A percentile compares a stretch with the other conserved stretches of the same genome.
These are phyloP conservation scores for Chunga burmeisteri DNA, from an alignment of 2,113 vertebrate species.

Conservation along the genomic window DNA sequence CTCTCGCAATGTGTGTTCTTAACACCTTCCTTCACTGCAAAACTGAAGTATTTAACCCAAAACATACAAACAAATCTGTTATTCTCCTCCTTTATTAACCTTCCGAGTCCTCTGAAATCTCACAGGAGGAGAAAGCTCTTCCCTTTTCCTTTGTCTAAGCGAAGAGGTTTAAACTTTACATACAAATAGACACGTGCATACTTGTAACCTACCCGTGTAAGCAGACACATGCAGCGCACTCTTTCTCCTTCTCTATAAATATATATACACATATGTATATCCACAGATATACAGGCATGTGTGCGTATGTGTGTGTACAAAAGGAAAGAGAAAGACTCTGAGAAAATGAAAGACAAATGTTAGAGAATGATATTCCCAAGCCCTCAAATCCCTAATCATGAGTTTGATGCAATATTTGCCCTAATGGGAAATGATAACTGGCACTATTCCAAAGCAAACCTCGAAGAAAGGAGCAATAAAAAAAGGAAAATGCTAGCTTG, in stretches of 20 bases:
- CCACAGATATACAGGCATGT: constrained; percentile 28
- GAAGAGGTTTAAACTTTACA: neutral
- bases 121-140: neutral
- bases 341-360: constrained; percentile 72
- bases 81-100: constrained; percentile 49
- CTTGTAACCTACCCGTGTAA: neutral
- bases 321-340: constrained; percentile 4
- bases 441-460: constrained; percentile 72
- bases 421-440: constrained; percentile 75
- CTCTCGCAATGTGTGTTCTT: constrained; percentile 16
- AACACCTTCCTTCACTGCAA: constrained; percentile 50
- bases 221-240: neutral
- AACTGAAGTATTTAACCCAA: constrained; percentile 59
- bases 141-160: neutral
- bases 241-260: neutral
- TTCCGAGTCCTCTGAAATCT: neutral
- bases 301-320: constrained; percentile 8
- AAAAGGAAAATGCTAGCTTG: constrained; percentile 54
- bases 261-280: constrained; percentile 12
- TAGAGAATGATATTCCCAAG: constrained; percentile 65
- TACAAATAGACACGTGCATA: neutral
- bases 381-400: constrained; percentile 67
- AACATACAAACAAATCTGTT: constrained; percentile 64
- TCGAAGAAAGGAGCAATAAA: constrained; percentile 74
- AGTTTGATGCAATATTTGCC: constrained; percentile 77